These are phyloP conservation scores for Puntigrus tetrazona DNA, from an alignment of 2,113 vertebrate species.

Conservation along the genomic window DNA sequence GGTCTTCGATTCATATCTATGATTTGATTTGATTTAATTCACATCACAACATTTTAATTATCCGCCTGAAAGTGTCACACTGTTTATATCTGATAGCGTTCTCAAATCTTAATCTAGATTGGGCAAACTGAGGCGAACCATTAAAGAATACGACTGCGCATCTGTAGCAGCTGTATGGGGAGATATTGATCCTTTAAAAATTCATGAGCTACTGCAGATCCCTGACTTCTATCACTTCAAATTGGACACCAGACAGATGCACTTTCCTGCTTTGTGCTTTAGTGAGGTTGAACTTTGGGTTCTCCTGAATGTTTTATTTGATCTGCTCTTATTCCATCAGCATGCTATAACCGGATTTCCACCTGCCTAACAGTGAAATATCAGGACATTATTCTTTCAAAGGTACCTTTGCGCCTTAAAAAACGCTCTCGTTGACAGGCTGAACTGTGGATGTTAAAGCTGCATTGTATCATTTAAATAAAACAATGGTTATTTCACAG, in stretches of 20 bases:
- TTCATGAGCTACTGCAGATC: slow-evolving; percentile 52
- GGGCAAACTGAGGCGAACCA: slow-evolving; percentile 39
- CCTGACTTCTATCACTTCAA: slow-evolving; percentile 55
- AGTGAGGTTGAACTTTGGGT: slow-evolving; percentile 43
- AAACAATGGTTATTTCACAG: not conserved
- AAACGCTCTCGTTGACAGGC: not conserved
- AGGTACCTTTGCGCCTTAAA: not conserved
- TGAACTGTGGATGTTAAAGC: not conserved
- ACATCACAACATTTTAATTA: not conserved
- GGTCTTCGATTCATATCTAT: not conserved
- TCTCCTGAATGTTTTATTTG: slow-evolving; percentile 49
- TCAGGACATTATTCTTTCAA: not conserved
- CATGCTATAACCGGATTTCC: not conserved
- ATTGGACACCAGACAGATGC: slow-evolving; percentile 56
- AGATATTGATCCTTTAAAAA: slow-evolving; percentile 61
- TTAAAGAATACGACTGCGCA: slow-evolving; percentile 34
- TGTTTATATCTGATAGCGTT: not conserved
- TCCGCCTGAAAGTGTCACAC: not conserved
- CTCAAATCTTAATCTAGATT: slow-evolving; percentile 32
- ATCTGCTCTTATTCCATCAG: slow-evolving; percentile 4
- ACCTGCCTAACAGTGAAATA: not conserved
- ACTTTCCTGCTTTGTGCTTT: slow-evolving; percentile 59
- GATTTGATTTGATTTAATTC: not conserved
- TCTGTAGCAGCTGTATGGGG: slow-evolving; percentile 43
- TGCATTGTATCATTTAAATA: not conserved